These are phyloP conservation scores for Aphelenchoides fujianensis DNA, from an alignment of 1,140 invertebrate species.

Conservation along the genomic window DNA sequence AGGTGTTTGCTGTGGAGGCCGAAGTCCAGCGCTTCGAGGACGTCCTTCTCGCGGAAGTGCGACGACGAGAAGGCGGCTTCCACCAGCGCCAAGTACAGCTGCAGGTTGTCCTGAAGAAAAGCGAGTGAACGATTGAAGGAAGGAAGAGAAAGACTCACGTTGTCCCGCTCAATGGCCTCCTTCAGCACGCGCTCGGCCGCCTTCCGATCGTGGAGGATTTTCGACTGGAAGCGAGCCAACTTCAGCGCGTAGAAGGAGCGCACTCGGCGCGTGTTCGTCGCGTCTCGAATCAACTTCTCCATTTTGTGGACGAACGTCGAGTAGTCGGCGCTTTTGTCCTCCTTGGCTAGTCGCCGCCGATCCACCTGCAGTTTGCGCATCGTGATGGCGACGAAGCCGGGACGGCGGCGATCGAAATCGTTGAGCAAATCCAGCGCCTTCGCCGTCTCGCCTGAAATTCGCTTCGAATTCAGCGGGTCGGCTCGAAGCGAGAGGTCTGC, in stretches of 20 bases:
- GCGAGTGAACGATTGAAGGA: neutral
- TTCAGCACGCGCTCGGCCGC: slow-evolving; percentile 81
- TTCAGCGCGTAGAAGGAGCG: slow-evolving; percentile 52
- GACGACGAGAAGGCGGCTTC: slow-evolving; percentile 69
- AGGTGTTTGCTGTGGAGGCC: slow-evolving; percentile 71
- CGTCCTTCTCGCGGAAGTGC: slow-evolving; percentile 64
- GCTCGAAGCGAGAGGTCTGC: no score
- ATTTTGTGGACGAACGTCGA: slow-evolving; percentile 75
- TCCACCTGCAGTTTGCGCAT: slow-evolving; percentile 80
- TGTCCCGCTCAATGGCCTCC: slow-evolving; percentile 69
- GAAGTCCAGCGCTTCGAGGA: slow-evolving; percentile 74
- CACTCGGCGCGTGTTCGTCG: slow-evolving; percentile 28
- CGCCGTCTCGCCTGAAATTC: slow-evolving; percentile 69
- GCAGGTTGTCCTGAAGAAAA: slow-evolving; percentile 66
- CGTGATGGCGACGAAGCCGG: slow-evolving; percentile 70
- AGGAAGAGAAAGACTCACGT: slow-evolving; percentile 37
- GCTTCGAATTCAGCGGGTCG: neutral
- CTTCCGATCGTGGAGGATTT: slow-evolving; percentile 49
- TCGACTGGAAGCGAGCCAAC: slow-evolving; percentile 48
- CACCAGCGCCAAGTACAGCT: slow-evolving; percentile 82
- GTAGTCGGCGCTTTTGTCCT: slow-evolving; percentile 82
- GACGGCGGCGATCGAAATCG: slow-evolving; percentile 77
- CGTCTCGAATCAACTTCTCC: slow-evolving; percentile 65
- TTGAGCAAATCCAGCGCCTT: slow-evolving; percentile 77
- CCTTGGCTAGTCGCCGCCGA: slow-evolving; percentile 71